Evolutionary conservation across 2,797 vertebrate genomes (phyloP).

Genomic region (Darevskia mixta): DNA sequence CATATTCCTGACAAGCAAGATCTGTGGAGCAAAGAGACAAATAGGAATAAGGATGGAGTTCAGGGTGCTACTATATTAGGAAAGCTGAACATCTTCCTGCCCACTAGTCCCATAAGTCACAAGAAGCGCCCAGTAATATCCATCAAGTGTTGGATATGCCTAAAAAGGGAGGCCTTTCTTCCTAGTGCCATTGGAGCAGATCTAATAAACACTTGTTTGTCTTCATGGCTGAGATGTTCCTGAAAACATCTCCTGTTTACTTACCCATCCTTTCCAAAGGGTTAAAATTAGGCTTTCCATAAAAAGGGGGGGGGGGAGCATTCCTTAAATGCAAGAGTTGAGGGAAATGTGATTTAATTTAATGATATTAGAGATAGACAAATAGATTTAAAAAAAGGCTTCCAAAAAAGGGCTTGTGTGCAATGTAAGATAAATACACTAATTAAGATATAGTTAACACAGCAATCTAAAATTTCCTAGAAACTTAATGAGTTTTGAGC

Average conservation of each 20-base stretch:
- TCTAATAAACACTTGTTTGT: background rate
- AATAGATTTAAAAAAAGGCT: constrained; percentile 55
- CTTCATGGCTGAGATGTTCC: constrained; percentile 4
- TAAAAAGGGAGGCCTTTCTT: background rate
- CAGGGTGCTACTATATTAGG: background rate
- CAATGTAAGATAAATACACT: constrained; percentile 85
- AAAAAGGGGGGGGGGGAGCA: background rate
- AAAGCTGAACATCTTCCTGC: background rate
- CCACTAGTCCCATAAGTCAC: background rate
- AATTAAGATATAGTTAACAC: constrained; percentile 86
- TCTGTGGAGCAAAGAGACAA: background rate
- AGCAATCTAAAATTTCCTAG: constrained; percentile 85
- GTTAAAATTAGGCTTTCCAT: constrained; percentile 28
- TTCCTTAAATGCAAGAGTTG: constrained; percentile 18
- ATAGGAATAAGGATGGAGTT: background rate
- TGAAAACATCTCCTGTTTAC: constrained; percentile 28
- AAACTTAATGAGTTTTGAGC: constrained; percentile 72
- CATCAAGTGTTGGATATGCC: constrained; percentile 14
- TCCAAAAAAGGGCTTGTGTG: constrained; percentile 41
- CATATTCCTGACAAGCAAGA: background rate
- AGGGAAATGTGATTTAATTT: constrained; percentile 61
- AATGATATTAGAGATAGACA: constrained; percentile 52
- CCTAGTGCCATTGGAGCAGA: background rate
- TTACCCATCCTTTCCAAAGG: constrained; percentile 4
- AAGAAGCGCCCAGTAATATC: background rate